Conservation (phyloP, 2,888 invertebrate genomes). For the Lobophora halterata region DNA sequence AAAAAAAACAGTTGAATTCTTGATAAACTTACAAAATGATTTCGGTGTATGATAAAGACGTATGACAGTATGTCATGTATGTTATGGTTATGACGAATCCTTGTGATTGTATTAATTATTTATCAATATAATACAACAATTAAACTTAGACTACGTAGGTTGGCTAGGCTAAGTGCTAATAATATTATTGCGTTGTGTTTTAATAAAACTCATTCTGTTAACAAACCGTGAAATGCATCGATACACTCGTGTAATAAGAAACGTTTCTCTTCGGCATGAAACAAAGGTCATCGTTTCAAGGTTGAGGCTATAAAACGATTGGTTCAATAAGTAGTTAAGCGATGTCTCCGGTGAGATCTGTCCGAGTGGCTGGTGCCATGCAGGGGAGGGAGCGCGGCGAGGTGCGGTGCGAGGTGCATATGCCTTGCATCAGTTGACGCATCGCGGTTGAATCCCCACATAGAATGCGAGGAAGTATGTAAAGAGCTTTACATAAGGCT, state of each 20-base stretch:
- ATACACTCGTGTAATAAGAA: conserved; percentile 28
- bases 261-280: conserved; percentile 32
- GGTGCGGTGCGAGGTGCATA: conserved; percentile 57
- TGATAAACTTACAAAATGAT: too few species aligned
- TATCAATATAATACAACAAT: too few species aligned
- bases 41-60: too few species aligned
- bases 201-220: not conserved
- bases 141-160: too few species aligned
- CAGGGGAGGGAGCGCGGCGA: conserved; percentile 31
- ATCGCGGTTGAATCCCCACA: conserved; percentile 77
- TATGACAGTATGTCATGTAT: too few species aligned
- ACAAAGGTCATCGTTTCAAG: conserved; percentile 55
- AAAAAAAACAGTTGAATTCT: too few species aligned
- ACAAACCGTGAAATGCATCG: conserved; percentile 12
- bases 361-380: conserved; percentile 36
- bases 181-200: too few species aligned
- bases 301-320: conserved; percentile 48
- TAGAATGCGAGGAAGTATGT: conserved; percentile 72
- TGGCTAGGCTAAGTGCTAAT: too few species aligned
- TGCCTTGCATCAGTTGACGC: conserved; percentile 74
- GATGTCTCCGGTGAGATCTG: conserved; percentile 43
- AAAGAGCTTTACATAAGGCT: conserved; percentile 69
- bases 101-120: too few species aligned
- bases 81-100: too few species aligned
- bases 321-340: conserved; percentile 45